phyloP scores from a whole-genome alignment of 2,888 invertebrate species.

The Tenthredo notha region DNA sequence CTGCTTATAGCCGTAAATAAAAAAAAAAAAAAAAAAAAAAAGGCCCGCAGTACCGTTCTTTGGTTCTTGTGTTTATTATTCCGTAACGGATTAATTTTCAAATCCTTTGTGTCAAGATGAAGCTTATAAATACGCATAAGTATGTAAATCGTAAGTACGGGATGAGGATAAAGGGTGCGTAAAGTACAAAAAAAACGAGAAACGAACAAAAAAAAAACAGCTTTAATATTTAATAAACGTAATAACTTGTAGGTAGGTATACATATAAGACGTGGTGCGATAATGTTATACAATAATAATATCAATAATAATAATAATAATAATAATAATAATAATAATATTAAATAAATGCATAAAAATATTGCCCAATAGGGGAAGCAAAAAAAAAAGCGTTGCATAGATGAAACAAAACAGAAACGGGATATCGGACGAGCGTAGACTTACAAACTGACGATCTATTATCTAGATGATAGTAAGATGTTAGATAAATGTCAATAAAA shows the following conservation, averaged over 20 bases:
- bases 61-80: background rate
- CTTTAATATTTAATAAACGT: background rate
- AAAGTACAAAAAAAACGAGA: background rate
- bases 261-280: background rate
- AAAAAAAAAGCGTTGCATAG: background rate
- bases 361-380: background rate
- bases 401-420: background rate
- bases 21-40: background rate
- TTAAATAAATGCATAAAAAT: background rate
- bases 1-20: background rate
- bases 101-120: background rate
- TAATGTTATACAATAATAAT: background rate
- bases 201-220: background rate
- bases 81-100: background rate
- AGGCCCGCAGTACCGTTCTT: background rate
- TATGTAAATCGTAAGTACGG: background rate
- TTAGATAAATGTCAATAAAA: slow-evolving; percentile 12
- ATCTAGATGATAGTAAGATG: slow-evolving; percentile 7
- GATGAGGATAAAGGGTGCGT: background rate
- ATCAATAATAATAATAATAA: background rate
- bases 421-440: background rate
- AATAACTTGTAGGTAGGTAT: background rate
- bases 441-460: background rate
- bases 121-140: background rate
- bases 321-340: background rate